A percentile compares a stretch with the other conserved stretches of the same genome.
phyloP scores from a whole-genome alignment of 2,888 invertebrate genomes.

The Chymomyza caudatula region DNA sequence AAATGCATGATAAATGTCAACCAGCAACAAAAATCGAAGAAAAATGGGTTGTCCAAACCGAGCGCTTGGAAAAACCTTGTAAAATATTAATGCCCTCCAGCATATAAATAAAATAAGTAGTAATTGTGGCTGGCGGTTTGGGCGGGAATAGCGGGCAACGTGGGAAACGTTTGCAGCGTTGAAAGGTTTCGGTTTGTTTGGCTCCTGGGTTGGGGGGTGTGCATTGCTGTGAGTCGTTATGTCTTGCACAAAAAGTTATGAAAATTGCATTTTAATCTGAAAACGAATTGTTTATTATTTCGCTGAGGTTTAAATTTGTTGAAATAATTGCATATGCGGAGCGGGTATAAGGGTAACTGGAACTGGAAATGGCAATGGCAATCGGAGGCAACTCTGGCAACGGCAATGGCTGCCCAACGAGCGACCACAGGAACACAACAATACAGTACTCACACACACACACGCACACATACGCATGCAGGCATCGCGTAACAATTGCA shows the following conservation, averaged over 20 bases:
- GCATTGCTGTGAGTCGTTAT: not conserved
- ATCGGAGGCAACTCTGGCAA: slow-evolving; percentile 46
- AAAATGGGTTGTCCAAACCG: slow-evolving; percentile 16
- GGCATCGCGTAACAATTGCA: slow-evolving; percentile 48
- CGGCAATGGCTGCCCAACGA: slow-evolving; percentile 1
- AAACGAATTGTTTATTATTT: slow-evolving; percentile 71
- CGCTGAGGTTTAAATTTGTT: slow-evolving; percentile 71
- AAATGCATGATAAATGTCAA: slow-evolving; percentile 43
- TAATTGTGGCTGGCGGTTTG: slow-evolving; percentile 46
- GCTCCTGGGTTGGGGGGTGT: not conserved
- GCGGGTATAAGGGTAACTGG: slow-evolving; percentile 1
- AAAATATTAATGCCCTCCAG: slow-evolving; percentile 65
- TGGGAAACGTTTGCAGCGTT: not conserved
- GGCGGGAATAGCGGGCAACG: not conserved
- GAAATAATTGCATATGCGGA: slow-evolving; percentile 61
- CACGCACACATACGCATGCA: slow-evolving; percentile 1
- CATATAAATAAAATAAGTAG: slow-evolving; percentile 70
- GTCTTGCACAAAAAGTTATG: slow-evolving; percentile 51
- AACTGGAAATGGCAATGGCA: slow-evolving; percentile 48
- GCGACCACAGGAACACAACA: slow-evolving; percentile 58
- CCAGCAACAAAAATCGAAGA: slow-evolving; percentile 12
- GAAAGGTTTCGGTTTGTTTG: not conserved
- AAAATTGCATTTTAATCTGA: slow-evolving; percentile 71
- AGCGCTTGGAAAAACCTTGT: slow-evolving; percentile 34
- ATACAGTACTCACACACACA: slow-evolving; percentile 30